These are phyloP conservation scores for Phlogophora meticulosa DNA, from an alignment of 2,888 invertebrate genomes.

Conservation along the genomic window DNA sequence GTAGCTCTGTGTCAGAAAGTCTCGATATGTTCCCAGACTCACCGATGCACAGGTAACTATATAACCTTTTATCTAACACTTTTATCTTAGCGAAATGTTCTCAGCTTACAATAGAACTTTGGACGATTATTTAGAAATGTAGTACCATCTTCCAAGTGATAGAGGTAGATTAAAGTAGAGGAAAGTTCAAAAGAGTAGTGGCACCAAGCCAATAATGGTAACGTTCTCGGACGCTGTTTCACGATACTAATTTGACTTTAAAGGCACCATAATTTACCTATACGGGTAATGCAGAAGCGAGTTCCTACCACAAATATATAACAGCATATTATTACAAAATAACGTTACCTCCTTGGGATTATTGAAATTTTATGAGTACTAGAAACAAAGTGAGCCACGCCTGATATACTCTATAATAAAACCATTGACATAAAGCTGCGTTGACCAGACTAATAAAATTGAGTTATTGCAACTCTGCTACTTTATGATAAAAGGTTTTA, in stretches of 20 bases:
- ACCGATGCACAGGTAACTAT: conserved; percentile 94
- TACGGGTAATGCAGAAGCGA: conserved; percentile 77
- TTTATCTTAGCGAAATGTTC: conserved; percentile 61
- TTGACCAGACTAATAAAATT: conserved; percentile 90
- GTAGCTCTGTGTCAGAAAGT: conserved; percentile 97
- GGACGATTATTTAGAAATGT: conserved; percentile 67
- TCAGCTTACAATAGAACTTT: conserved; percentile 66
- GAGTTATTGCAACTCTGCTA: conserved; percentile 89
- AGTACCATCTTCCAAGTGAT: conserved; percentile 65
- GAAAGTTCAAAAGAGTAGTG: conserved; percentile 78
- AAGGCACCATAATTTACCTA: conserved; percentile 83
- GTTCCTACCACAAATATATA: conserved; percentile 77
- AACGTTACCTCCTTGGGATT: conserved; percentile 72
- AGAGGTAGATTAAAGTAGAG: conserved; percentile 76
- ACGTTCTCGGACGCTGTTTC: conserved; percentile 78
- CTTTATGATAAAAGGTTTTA: conserved; percentile 90
- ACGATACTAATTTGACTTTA: conserved; percentile 86
- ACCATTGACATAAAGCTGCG: conserved; percentile 85
- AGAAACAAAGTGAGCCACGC: conserved; percentile 79
- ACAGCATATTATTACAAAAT: conserved; percentile 71
- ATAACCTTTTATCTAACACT: conserved; percentile 41
- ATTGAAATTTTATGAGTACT: conserved; percentile 80
- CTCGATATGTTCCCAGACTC: conserved; percentile 97
- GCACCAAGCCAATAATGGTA: conserved; percentile 84
- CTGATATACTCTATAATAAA: conserved; percentile 84